Percentiles rank a stretch among this genome's conserved stretches.
Conservation (phyloP, 2,797 vertebrate genomes). For the Pseudotriccus pelzelni region DNA sequence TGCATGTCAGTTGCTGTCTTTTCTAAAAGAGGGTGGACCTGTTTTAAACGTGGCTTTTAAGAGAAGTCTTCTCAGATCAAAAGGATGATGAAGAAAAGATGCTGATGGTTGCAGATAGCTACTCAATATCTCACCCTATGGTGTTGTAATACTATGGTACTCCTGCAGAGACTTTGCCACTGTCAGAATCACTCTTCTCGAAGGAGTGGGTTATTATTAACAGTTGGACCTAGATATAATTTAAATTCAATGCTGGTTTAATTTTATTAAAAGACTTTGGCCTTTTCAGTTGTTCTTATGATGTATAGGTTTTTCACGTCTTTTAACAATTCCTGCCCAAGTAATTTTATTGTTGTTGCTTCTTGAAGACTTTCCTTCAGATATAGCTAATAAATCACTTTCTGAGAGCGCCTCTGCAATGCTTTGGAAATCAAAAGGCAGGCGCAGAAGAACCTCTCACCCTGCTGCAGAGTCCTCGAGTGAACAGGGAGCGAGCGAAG, state of each 20-base stretch:
- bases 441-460: slow-evolving; percentile 86
- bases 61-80: neutral
- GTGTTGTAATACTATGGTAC: neutral
- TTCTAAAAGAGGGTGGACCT: neutral
- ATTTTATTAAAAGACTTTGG: neutral
- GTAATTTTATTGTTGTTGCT: neutral
- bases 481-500: slow-evolving; percentile 92
- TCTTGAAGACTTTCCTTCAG: slow-evolving; percentile 89
- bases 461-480: slow-evolving; percentile 87
- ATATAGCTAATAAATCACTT: slow-evolving; percentile 83
- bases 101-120: neutral
- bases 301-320: neutral
- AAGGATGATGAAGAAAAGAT: neutral
- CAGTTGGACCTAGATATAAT: neutral
- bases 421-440: slow-evolving; percentile 88
- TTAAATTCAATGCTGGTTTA: neutral
- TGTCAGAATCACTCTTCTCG: neutral
- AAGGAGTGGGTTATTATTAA: neutral
- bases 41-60: neutral
- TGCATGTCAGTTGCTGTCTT: neutral
- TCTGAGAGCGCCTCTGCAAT: slow-evolving; percentile 82
- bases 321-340: neutral
- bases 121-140: neutral
- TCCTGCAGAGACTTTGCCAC: neutral
- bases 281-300: neutral